Base-by-base conservation (phyloP, 1,140 invertebrate genomes). In the Zelostemma sp. region DNA sequence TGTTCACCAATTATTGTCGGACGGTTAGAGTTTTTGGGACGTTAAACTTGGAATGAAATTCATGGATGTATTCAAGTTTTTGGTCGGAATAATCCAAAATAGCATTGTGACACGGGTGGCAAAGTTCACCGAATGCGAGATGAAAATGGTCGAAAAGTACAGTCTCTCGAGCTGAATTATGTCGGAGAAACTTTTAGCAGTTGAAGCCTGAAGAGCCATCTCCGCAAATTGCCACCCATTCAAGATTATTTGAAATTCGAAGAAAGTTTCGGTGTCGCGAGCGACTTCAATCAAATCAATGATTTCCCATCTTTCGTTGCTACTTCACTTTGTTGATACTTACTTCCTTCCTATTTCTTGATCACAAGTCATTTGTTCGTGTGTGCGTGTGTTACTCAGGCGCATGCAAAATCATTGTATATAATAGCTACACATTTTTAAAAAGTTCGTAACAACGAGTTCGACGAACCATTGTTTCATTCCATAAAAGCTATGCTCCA, bases 211-310 rank as follows among this genome's bases (percentile, higher is more conserved):
- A 69, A 75, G 65, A 73, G 66, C 57, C 64, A 73, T 76, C 72
- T 68, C 76, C 75, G 65, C 74, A 82, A 83, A 83, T 82, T 83
- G 80, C 80, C 64, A 77, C 75, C 78, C 71, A 79, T 82, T 83
- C 79, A 79, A 59, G 66, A 82, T 81, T 77, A 81, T 81, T 81
- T 79, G 78, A 78, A 81, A 83, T 80, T 80, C 79, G 77, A 72
- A 64, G 75, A 75, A 80, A 81, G 72, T 80, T 78, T 67, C 65
- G 62, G 72, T 75, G 75, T 80, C 76, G 73, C 70, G 60, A 74
- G 59, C 58, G 61, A 82, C 73, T 81, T 81, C 77, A 78, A 83
- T 83, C 78, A 80, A 82, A 78, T 82, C 72, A 72, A 77, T 68
- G 73, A 78, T 78, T 73, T 75, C 73, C 67, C 71, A 78, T 75